Conservation (phyloP, 2,797 vertebrate genomes). For the Petrocephalus sullivani region DNA sequence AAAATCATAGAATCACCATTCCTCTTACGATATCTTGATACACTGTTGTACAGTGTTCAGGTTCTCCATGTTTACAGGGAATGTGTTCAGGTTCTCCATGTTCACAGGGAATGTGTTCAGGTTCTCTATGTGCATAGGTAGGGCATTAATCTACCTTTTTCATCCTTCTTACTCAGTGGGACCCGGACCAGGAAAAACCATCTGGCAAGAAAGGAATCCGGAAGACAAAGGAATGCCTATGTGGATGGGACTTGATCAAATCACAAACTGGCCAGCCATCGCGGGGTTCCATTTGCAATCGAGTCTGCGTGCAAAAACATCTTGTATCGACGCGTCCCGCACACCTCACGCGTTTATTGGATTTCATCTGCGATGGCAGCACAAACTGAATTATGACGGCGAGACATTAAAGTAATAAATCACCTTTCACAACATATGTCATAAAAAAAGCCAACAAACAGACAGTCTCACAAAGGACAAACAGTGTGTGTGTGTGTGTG, state of each 20-base stretch:
- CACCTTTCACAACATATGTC: conserved; percentile 16
- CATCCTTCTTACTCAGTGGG: background rate
- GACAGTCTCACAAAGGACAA: background rate
- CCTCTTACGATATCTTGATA: background rate
- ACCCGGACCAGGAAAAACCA: background rate
- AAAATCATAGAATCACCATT: background rate
- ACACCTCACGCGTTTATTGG: background rate
- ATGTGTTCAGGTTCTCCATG: background rate
- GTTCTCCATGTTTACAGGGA: background rate
- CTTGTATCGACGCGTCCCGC: background rate
- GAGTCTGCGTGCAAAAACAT: background rate
- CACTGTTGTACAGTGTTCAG: background rate
- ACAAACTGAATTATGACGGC: background rate
- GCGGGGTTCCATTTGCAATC: background rate
- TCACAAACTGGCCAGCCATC: background rate
- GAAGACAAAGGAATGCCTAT: conserved; percentile 5
- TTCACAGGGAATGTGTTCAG: background rate
- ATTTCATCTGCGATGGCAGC: background rate
- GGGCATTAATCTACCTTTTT: background rate
- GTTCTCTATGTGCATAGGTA: background rate
- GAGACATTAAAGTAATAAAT: conserved; percentile 14
- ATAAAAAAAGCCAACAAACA: conserved; percentile 2
- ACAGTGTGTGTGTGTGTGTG: background rate
- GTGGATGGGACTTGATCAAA: background rate
- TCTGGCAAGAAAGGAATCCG: background rate